A percentile compares a stretch with the other conserved stretches of the same genome.
Evolutionary conservation across 2,113 vertebrate genomes (phyloP).

Genomic region (Sturnira hondurensis): DNA sequence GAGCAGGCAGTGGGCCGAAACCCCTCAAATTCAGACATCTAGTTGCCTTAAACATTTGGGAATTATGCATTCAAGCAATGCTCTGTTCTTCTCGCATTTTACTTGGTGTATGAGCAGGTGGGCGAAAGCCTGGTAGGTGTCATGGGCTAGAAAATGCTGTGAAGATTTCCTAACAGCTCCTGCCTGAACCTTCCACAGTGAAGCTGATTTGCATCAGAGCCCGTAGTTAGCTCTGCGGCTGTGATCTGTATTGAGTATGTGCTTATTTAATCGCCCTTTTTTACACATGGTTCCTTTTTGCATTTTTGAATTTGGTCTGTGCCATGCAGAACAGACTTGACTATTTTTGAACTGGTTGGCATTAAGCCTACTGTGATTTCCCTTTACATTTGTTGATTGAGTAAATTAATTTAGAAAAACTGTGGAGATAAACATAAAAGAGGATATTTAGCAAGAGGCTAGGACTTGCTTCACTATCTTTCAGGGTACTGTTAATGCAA

Average conservation of each 20-base stretch:
- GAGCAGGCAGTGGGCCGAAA: background rate
- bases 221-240: conserved; percentile 1
- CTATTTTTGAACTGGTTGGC: conserved; percentile 48
- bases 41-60: background rate
- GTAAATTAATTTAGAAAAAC: conserved; percentile 49
- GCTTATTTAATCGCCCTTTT: conserved; percentile 41
- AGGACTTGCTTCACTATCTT: conserved; percentile 11
- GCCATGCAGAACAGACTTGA: conserved; percentile 1
- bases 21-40: conserved; percentile 33
- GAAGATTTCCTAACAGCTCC: conserved; percentile 65
- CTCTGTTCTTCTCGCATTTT: conserved; percentile 1
- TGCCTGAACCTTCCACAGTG: conserved; percentile 44
- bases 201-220: conserved; percentile 27
- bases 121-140: conserved; percentile 64
- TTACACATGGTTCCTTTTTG: conserved; percentile 13
- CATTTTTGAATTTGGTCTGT: conserved; percentile 22
- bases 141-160: conserved; percentile 61
- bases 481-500: conserved; percentile 18
- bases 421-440: conserved; percentile 36
- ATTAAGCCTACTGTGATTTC: conserved; percentile 27
- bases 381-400: conserved; percentile 51
- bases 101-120: conserved; percentile 60
- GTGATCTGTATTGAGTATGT: conserved; percentile 4
- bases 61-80: conserved; percentile 49
- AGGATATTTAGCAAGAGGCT: background rate